Base-by-base conservation (phyloP, 2,888 invertebrate species). In the Pyrrhosoma nymphula region DNA sequence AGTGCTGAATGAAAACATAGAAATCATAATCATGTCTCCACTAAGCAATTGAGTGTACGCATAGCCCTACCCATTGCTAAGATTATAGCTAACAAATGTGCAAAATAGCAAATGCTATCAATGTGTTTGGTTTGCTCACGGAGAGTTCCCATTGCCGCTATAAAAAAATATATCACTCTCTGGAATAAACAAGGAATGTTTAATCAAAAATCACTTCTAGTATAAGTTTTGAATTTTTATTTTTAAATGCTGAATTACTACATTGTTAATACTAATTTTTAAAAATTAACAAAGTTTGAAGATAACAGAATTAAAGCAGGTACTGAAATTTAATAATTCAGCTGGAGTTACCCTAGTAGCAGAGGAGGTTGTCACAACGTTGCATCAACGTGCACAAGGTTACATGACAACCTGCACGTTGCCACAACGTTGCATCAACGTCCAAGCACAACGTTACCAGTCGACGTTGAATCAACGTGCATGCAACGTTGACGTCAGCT, bases 71-170 rank as follows among this genome's bases (percentile, higher is more conserved):
- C 35, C 35, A 30, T 35, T 18, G 82, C 82, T 35, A 35, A 35
- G 14, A 35, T 35, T 35, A 82, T 82, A 14, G 35, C 35, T 82
- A 82, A 82, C 82, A 82, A 69, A 35, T 35, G 14, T 35, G 35
- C 35, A 82, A 30, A 30, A 82, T 10, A 30, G 82, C 30, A 82
- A 35, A 8, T 82, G 30, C 82, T 82, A 82, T 82, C 69, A 69
- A 69, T 91, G 63, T 63, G 63, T 60, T 26, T 47, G 63, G 30
- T 63, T 91, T 69, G 63, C 39, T 91, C 93, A 93, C 69, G 20
- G 63, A 93, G 69, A 75, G 93, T 93, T 93, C 75, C 93, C 69
- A 93, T 93, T 93, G 93, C 93, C 93, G 47, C 8, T 26, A 47
- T 93, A n/a, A 91, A 10, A n/a, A 35, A 3, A 4, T 82, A 12